Base-by-base conservation (phyloP, 2,888 invertebrate species). In the Ennomos erosarius region DNA sequence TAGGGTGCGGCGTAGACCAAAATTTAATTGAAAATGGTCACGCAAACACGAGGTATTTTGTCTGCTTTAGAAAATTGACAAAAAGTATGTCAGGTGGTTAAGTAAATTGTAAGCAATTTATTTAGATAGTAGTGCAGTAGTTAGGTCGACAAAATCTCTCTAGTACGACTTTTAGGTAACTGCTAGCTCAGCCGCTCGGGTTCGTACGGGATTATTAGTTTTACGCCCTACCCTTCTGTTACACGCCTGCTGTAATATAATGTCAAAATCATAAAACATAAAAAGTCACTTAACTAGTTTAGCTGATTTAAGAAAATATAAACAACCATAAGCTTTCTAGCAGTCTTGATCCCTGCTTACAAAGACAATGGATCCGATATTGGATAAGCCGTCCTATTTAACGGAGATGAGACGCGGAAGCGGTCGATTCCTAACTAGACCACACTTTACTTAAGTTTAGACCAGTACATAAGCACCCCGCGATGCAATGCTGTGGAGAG, bases 21-120 rank as follows among this genome's bases (percentile, higher is more conserved):
- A 69, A 65, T 74, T 75, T 79, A 81, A 80, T 78, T 79, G 78
- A 77, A 76, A 74, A 72, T 68, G 64, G 80, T 79, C 80, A 81
- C 80, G 80, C 79, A 35, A 79, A 5, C 50, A 9, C 35, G 34
- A 38, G 55, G 44, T 61, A 43, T 51, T 51, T 46, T 34, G 42
- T 39, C 26, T 44, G 33, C 43, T 42, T 16, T 57, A 37, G 54
- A 13, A 55, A 51, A 58, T 62, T 58, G 38, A 53, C 48, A 35
- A 48, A 53, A 58, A 52, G 16, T 35, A 26, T 45, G 12, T 45
- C 42, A 36, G 35, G 16, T 26, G 5, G 26, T 26, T 26, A 26
- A 26, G 26, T 3, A 26, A 26, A 26, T 26, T 26, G 26, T 26
- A 26, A 3, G 1, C 4, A 6, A 26, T 26, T 26, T 26, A 16